Percentiles rank a stretch among this genome's conserved stretches.
Conservation (phyloP, 1,140 invertebrate genomes). For the Lutraria rhynchaena region DNA sequence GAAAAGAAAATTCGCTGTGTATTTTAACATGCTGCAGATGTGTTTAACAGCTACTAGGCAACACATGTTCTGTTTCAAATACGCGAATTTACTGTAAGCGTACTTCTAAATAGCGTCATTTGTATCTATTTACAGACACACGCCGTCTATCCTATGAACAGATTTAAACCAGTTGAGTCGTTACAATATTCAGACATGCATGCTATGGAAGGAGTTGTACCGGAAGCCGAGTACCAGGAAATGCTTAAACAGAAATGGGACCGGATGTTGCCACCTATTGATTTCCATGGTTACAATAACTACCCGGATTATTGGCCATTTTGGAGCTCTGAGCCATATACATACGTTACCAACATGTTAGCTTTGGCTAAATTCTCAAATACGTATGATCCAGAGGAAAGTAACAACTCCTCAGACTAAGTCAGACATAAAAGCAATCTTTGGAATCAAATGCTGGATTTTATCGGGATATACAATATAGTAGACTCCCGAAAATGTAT, state of each 20-base stretch:
- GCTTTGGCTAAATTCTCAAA: conserved; percentile 70
- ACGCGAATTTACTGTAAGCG: no score
- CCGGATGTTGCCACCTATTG: conserved; percentile 37
- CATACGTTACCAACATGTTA: conserved; percentile 69
- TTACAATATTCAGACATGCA: neutral
- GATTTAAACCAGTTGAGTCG: neutral
- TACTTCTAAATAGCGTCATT: neutral
- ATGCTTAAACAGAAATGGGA: conserved; percentile 5
- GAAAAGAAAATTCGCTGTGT: no score
- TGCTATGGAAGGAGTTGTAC: conserved; percentile 5
- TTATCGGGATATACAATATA: no score
- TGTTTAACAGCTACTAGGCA: no score
- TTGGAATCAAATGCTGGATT: no score
- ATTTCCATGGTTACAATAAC: conserved; percentile 72
- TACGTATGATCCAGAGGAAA: conserved; percentile 46
- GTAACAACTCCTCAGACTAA: no score
- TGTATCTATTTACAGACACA: conserved; percentile 7
- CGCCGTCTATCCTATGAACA: conserved; percentile 25
- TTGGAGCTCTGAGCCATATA: conserved; percentile 72
- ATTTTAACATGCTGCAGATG: no score
- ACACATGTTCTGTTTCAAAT: no score
- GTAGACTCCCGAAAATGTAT: no score
- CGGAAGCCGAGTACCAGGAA: conserved; percentile 7
- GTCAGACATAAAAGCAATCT: no score
- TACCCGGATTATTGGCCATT: conserved; percentile 69